phyloP scores from a whole-genome alignment of 2,888 invertebrate species.

The Shargacucullia verbasci region DNA sequence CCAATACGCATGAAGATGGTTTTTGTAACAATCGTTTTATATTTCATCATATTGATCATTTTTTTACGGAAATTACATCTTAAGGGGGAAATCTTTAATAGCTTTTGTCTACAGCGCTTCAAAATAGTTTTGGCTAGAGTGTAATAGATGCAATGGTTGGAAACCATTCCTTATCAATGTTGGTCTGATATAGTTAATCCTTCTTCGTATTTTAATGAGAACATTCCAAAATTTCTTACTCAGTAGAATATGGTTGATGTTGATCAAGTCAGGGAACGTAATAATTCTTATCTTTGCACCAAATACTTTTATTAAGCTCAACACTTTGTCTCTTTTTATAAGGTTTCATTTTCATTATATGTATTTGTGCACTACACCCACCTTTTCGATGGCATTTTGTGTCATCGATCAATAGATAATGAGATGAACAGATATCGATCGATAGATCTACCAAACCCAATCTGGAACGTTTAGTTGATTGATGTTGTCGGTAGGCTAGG shows the following conservation, averaged over 20 bases:
- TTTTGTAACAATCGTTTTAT: slow-evolving; percentile 38
- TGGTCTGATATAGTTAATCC: slow-evolving; percentile 44
- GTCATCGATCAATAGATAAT: too few relatives aligned
- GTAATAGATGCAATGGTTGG: slow-evolving; percentile 27
- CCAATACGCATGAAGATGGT: slow-evolving; percentile 31
- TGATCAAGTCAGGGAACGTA: slow-evolving; percentile 42
- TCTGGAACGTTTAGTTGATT: too few relatives aligned
- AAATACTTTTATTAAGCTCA: slow-evolving; percentile 43
- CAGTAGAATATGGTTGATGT: slow-evolving; percentile 31
- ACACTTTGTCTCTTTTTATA: slow-evolving; percentile 16
- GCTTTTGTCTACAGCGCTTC: slow-evolving; percentile 49
- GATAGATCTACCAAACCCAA: too few relatives aligned
- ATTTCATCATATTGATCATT: slow-evolving; percentile 33
- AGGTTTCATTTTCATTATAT: too few relatives aligned
- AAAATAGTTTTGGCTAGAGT: slow-evolving; percentile 50
- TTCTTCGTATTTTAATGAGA: slow-evolving; percentile 57
- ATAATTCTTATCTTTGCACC: slow-evolving; percentile 18
- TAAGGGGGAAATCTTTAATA: slow-evolving; percentile 44
- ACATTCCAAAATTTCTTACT: slow-evolving; percentile 77
- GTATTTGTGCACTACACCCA: too few relatives aligned
- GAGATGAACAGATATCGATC: too few relatives aligned
- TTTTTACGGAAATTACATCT: slow-evolving; percentile 45
- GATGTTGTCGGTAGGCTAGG: too few relatives aligned
- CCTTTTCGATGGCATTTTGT: too few relatives aligned
- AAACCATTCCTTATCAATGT: slow-evolving; percentile 37